Evolutionary conservation across 2,888 invertebrate species (phyloP).

Genomic region (Syritta pipiens): DNA sequence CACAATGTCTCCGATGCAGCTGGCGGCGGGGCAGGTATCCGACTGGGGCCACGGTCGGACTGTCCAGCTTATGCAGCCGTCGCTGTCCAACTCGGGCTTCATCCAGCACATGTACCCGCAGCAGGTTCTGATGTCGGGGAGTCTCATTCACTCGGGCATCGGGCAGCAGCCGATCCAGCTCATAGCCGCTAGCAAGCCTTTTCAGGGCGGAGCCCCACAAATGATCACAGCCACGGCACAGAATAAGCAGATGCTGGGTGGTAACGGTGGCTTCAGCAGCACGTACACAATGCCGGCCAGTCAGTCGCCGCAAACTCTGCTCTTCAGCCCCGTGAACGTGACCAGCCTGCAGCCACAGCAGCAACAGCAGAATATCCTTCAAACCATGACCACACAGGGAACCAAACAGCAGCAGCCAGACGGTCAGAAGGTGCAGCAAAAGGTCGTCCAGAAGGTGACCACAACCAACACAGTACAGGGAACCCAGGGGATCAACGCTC

Average conservation of each 20-base stretch:
- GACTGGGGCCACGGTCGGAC: constrained; percentile 87
- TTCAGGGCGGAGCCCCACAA: constrained; percentile 90
- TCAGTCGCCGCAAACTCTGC: constrained; percentile 88
- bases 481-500: constrained; percentile 75
- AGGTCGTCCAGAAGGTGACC: constrained; percentile 81
- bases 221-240: constrained; percentile 87
- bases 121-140: constrained; percentile 91
- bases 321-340: constrained; percentile 82
- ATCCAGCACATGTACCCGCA: constrained; percentile 87
- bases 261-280: constrained; percentile 76
- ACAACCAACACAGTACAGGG: constrained; percentile 77
- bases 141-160: constrained; percentile 82
- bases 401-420: constrained; percentile 76
- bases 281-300: constrained; percentile 90
- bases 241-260: constrained; percentile 85
- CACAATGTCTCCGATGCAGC: constrained; percentile 88
- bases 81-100: constrained; percentile 85
- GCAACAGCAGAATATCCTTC: constrained; percentile 79
- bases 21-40: constrained; percentile 82
- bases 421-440: constrained; percentile 79
- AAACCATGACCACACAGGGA: constrained; percentile 74
- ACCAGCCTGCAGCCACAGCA: constrained; percentile 78
- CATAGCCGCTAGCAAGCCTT: constrained; percentile 90
- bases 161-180: constrained; percentile 82
- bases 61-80: constrained; percentile 90